A percentile compares a stretch with the other conserved stretches of the same genome.
Evolutionary conservation across 2,888 invertebrate species (phyloP).

Genomic region (Ceramica pisi): DNA sequence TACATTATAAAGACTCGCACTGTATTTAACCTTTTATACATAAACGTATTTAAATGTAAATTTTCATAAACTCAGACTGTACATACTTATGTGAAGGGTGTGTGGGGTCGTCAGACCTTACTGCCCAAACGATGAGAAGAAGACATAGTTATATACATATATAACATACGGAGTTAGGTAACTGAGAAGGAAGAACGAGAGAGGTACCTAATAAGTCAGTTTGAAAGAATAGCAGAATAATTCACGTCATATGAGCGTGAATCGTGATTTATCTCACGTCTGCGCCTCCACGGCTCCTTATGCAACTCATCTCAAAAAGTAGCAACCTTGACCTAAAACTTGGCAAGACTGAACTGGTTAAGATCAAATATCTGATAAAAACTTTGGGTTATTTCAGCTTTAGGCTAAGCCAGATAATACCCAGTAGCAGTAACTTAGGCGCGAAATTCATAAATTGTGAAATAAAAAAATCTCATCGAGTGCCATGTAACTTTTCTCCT

Average conservation of each 20-base stretch:
- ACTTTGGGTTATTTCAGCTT: conserved; percentile 13
- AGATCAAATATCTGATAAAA: conserved; percentile 36
- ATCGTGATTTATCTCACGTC: conserved; percentile 42
- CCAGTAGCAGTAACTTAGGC: conserved; percentile 3
- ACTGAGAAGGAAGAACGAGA: not conserved
- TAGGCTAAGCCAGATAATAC: conserved; percentile 16
- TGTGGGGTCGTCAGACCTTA: too few species aligned
- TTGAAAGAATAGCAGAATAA: conserved; percentile 34
- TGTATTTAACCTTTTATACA: too few species aligned
- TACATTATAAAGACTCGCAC: too few species aligned
- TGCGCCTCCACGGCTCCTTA: conserved; percentile 42
- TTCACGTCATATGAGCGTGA: conserved; percentile 30
- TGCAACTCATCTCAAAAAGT: conserved; percentile 41
- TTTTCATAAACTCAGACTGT: not conserved
- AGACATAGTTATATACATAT: too few species aligned
- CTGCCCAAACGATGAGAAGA: too few species aligned
- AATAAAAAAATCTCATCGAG: conserved; percentile 13
- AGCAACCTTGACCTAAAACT: conserved; percentile 36
- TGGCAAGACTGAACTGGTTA: conserved; percentile 18
- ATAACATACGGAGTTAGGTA: not conserved
- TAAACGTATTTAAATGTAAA: too few species aligned
- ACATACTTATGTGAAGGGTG: too few species aligned
- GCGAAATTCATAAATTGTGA: conserved; percentile 1
- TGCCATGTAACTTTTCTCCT: not conserved
- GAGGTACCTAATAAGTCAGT: not conserved